phyloP scores from a whole-genome alignment of 2,888 invertebrate species.

The Dynastes grantii region DNA sequence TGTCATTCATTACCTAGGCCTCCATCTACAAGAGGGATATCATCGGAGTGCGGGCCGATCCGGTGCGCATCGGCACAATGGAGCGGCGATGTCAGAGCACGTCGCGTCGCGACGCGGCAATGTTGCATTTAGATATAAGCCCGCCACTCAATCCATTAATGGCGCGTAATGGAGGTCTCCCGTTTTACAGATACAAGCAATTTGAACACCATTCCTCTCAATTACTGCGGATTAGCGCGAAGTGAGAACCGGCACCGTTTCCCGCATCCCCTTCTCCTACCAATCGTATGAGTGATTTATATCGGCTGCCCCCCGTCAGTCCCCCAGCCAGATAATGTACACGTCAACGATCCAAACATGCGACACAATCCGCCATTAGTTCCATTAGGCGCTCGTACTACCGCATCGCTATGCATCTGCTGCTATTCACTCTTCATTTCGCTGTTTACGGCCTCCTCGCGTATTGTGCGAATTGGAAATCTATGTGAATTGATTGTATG shows the following conservation, averaged over 20 bases:
- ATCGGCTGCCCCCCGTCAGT: constrained; percentile 30
- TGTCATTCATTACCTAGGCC: neutral
- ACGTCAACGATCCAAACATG: constrained; percentile 53
- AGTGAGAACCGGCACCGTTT: constrained; percentile 55
- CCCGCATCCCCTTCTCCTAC: constrained; percentile 6
- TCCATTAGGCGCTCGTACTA: constrained; percentile 8
- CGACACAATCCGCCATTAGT: constrained; percentile 38
- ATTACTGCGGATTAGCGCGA: constrained; percentile 66
- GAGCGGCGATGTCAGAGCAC: neutral
- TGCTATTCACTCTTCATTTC: neutral
- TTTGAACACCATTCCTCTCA: constrained; percentile 68
- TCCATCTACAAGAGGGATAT: neutral
- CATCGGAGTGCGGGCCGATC: neutral
- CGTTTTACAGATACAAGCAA: constrained; percentile 68
- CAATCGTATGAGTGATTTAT: constrained; percentile 59
- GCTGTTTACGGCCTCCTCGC: neutral
- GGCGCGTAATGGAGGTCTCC: constrained; percentile 68
- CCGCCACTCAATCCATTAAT: constrained; percentile 68
- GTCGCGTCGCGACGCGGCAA: constrained; percentile 47
- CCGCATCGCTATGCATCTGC: neutral
- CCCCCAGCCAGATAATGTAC: constrained; percentile 52
- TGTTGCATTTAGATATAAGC: constrained; percentile 61
- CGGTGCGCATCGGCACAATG: constrained; percentile 9
- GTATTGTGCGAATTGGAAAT: too few species aligned
- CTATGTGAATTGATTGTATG: too few species aligned